Evolutionary conservation across 2,113 vertebrate species (phyloP), one percentile per base, ranked within the genome.

Genomic region (Paraplagusia blochii): DNA sequence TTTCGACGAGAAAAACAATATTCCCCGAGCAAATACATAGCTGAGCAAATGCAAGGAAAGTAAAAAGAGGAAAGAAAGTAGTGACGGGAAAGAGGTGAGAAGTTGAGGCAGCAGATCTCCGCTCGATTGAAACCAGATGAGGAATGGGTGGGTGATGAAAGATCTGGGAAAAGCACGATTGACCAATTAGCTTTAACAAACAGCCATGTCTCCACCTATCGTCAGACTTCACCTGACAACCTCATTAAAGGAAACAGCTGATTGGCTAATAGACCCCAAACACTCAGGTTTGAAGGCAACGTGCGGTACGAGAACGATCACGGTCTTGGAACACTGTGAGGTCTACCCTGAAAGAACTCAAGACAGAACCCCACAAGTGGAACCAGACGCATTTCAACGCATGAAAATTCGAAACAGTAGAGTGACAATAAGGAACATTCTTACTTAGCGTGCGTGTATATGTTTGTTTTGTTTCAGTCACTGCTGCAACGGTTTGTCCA

Each of bases 401-500:
- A n/a, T 4, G 22, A 29, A 29, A 29, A 29, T 29, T 29, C 22
- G 6, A 29, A 29, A 29, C 22, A 29, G 22, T 29, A 29, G 22
- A 29, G 6, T 29, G 22, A 29, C 22, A 29, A 29, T 4, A 29
- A 29, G 22, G 22, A 29, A 29, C 22, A 29, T 29, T 29, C 6
- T 29, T 29, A 29, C 22, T 29, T 6, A 29, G 22, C 22, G 38
- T 47, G 42, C 48, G 51, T 39, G 15, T 29, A 44, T 45, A 56
- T 19, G 19, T 52, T 43, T 61, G 53, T 58, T n/a, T n/a, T 9
- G 42, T 11, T 46, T 40, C 34, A 68, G 58, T 45, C 54, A 65
- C 78, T 72, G 78, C 72, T 80, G 80, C 83, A 74, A 83, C 76
- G 75, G 71, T 71, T 76, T 55, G 49, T 73, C 72, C 54, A 70